Base-by-base conservation (phyloP, 2,113 vertebrate species). In the Nothoprocta pentlandii region DNA sequence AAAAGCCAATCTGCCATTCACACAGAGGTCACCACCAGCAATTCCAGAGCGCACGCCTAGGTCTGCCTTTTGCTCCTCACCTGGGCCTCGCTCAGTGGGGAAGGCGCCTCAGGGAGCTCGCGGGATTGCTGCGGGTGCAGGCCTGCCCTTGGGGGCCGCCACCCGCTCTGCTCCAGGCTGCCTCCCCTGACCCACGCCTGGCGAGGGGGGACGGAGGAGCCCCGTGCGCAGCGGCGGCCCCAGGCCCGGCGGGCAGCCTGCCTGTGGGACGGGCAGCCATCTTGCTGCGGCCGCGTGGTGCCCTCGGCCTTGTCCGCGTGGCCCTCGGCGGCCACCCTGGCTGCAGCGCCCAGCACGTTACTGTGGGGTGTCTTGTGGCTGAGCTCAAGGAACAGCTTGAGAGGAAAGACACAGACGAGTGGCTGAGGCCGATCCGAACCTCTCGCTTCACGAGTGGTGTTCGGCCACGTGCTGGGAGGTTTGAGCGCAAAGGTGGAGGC, bases 361-460 rank as follows among this genome's bases (percentile, higher is more conserved):
- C 15, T 62, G 28, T 3, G 8, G 25, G 14, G 32, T 53, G 53
- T 73, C 41, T 67, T 73, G 4, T 32, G 85, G 59, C 58, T 64
- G 25, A 59, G 23, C 10, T 15, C 10, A 39, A 34, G 14, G 4
- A 62, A 8, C 12, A 67, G 9, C 12, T 47, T 28, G 26, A 22
- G 61, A 56, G 11, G 59, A 46, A 25, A 6, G 14, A 6, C 21
- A 42, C 2, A 15, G 41, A 32, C 23, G 14, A 53, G 15, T 36
- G 71, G 8, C 46, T 63, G 32, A 77, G 79, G 58, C 9, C 6
- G 8, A n/a, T 62, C 30, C 41, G 20, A 71, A 36, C 26, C 41
- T 16, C 28, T 66, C 1, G 0, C 30, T 8, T 36, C 28, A 7
- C 10, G 76, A 62, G 46, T 22, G 21, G 12, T 25, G 20, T 2